Base-by-base conservation (phyloP, 2,888 invertebrate genomes). In the Flexamia atlantica region DNA sequence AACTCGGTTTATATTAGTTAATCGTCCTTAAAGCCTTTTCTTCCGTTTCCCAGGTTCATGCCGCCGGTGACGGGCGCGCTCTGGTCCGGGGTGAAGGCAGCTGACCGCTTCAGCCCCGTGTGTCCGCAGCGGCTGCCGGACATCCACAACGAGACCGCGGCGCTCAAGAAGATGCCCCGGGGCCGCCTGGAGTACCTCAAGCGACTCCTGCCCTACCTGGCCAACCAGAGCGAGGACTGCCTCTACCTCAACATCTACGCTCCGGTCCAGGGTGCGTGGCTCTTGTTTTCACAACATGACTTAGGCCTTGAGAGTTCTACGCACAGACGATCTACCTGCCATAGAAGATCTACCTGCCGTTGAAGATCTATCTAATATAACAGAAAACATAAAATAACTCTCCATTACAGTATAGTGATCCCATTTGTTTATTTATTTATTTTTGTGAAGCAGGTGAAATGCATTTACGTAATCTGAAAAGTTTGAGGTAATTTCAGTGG, bases 221-320 rank as follows among this genome's bases (percentile, higher is more conserved):
- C 94, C 88, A 96, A 98, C 90, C 98, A 99, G 91, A 97, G 96
- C 87, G 99, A 99, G 92, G 98, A 99, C 92, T 99, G 99, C 89
- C 94, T 99, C 86, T 98, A 97, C 90, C 93, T 99, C 89, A 99
- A 99, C 91, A 96, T 99, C 89, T 99, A 98, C 92, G 97, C 97
- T 30, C 99, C 99, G 82, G 96, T 96, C 88, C 96, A 97, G 95
- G 97, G 98, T 98, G 92, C 93, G 12, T 12, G n/a, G n/a, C n/a
- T n/a, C n/a, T n/a, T n/a, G n/a, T n/a, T n/a, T n/a, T n/a, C n/a
- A n/a, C n/a, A n/a, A n/a, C n/a, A n/a, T n/a, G n/a, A n/a, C n/a
- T n/a, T n/a, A n/a, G n/a, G n/a, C n/a, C n/a, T n/a, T n/a, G n/a
- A n/a, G n/a, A n/a, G n/a, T n/a, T n/a, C n/a, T n/a, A n/a, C n/a